Evolutionary conservation across 2,113 vertebrate species (phyloP).

Genomic region (Cheirogaleus medius): DNA sequence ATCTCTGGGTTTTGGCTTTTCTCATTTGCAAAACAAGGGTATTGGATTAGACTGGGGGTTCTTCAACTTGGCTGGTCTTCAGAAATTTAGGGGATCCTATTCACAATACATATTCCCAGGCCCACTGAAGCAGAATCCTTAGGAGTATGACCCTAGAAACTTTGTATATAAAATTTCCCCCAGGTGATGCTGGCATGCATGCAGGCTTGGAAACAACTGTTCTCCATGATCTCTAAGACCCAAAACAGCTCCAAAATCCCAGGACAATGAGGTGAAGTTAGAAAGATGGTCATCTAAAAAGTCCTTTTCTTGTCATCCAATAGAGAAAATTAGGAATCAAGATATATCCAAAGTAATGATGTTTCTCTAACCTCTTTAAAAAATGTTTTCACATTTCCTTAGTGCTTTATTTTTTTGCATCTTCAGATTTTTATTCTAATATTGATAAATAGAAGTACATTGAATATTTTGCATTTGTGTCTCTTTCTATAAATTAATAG

Average conservation of each 20-base stretch:
- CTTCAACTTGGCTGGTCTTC: neutral
- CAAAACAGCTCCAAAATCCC: neutral
- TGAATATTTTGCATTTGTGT: neutral
- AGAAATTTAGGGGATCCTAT: neutral
- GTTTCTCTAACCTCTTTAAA: neutral
- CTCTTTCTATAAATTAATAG: slow-evolving; percentile 1
- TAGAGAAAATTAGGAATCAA: neutral
- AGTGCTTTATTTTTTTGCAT: neutral
- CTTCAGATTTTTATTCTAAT: neutral
- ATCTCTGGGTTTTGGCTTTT: neutral
- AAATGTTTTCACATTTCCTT: neutral
- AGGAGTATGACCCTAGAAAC: neutral
- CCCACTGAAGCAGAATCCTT: neutral
- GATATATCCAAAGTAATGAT: neutral
- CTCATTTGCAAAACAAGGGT: neutral
- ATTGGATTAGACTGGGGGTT: neutral
- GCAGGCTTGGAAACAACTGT: neutral
- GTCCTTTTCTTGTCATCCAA: neutral
- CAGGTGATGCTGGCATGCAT: neutral
- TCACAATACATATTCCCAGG: neutral
- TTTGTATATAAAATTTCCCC: neutral
- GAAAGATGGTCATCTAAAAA: neutral
- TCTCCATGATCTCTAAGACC: neutral
- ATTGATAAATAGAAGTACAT: neutral
- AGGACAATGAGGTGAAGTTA: neutral